Evolutionary conservation across 2,888 invertebrate genomes (phyloP).

Genomic region (Phoenoteleia sp.): DNA sequence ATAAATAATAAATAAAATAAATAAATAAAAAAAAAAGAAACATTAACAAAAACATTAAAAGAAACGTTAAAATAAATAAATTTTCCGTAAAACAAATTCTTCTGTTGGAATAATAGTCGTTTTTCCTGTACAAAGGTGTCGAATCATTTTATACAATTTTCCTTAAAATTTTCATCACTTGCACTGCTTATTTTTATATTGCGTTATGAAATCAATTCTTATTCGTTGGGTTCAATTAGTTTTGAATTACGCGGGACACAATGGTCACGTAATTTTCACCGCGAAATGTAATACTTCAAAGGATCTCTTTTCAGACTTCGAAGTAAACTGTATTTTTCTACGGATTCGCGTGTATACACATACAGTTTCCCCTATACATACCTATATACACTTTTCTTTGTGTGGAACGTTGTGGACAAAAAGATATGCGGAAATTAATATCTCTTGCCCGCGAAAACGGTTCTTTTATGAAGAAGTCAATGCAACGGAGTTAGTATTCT

Average conservation of each 20-base stretch:
- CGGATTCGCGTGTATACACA: conserved; percentile 1
- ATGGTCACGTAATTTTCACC: conserved; percentile 7
- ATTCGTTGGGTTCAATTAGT: conserved; percentile 11
- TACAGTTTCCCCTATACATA: neutral
- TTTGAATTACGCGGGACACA: conserved; percentile 14
- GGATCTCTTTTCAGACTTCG: conserved; percentile 26
- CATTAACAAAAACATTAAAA: too few relatives aligned
- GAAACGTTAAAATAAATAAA: too few relatives aligned
- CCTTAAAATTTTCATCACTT: too few relatives aligned
- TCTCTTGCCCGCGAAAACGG: conserved; percentile 44
- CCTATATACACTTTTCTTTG: conserved; percentile 14
- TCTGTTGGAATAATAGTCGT: too few relatives aligned
- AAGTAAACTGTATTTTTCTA: conserved; percentile 41
- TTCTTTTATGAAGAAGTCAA: conserved; percentile 37
- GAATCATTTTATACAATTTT: too few relatives aligned
- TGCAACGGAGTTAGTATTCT: conserved; percentile 19
- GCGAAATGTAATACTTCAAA: conserved; percentile 37
- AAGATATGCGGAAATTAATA: conserved; percentile 59
- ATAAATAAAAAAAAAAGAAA: too few relatives aligned
- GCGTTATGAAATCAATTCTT: conserved; percentile 1
- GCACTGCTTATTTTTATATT: too few relatives aligned
- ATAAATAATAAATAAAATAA: too few relatives aligned
- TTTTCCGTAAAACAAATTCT: too few relatives aligned
- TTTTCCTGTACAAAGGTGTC: too few relatives aligned
- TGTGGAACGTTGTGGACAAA: conserved; percentile 32